Conservation (phyloP, 2,797 vertebrate genomes). For the Tragopan temminckii region DNA sequence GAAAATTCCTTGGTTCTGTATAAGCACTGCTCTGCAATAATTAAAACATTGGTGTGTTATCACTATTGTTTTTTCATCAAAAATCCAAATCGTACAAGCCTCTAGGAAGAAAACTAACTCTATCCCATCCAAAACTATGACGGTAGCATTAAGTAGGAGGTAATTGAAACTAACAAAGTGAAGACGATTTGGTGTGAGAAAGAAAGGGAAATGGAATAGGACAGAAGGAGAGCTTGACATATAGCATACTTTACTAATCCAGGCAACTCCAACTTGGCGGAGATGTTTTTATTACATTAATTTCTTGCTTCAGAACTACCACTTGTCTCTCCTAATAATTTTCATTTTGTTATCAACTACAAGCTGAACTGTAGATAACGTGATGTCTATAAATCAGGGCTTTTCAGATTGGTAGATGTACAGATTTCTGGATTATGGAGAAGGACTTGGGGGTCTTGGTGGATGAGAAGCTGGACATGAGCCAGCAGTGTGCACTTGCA, state of each 20-base stretch:
- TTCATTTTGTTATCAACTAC: background rate
- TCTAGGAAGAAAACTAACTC: background rate
- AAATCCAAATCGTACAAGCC: background rate
- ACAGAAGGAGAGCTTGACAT: background rate
- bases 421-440: background rate
- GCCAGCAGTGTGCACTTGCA: too few species aligned
- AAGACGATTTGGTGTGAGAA: background rate
- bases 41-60: background rate
- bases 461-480: too few species aligned
- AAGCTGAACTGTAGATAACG: background rate
- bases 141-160: background rate
- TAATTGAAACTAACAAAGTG: background rate
- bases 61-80: background rate
- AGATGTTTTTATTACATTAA: background rate
- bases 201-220: background rate
- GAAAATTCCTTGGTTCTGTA: background rate
- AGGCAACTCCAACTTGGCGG: background rate
- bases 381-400: background rate
- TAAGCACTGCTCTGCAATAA: background rate
- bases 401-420: background rate
- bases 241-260: background rate
- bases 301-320: background rate
- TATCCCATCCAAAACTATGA: background rate
- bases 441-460: too few species aligned
- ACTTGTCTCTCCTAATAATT: background rate